phyloP scores from a whole-genome alignment of 2,888 invertebrate species.

The Tipula helvola region DNA sequence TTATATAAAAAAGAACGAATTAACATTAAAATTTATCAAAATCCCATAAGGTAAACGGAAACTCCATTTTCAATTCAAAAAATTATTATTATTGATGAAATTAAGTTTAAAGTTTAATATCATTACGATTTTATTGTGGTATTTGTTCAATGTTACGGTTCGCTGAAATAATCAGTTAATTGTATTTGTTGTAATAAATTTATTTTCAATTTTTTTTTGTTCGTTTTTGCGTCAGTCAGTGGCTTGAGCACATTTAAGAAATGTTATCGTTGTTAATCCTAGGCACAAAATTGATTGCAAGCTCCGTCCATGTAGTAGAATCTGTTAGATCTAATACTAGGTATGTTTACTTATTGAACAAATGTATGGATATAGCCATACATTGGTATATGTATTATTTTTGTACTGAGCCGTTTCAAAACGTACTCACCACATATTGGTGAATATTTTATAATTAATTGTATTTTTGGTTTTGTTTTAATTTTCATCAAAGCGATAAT shows the following conservation, averaged over 20 bases:
- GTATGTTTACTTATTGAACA: no score
- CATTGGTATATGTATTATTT: no score
- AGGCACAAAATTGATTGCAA: no score
- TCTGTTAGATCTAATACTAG: no score
- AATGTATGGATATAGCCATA: no score
- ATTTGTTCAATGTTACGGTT: background rate
- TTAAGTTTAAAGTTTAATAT: background rate
- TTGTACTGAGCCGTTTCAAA: no score
- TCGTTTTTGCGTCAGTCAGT: background rate
- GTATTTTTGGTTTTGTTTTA: no score
- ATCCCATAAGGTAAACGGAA: background rate
- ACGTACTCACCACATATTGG: no score
- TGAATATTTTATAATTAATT: no score
- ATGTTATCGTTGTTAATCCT: no score
- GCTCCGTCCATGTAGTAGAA: no score
- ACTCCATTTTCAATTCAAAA: background rate
- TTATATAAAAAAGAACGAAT: background rate
- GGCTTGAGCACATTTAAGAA: background rate
- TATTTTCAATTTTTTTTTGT: background rate
- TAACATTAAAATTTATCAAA: background rate
- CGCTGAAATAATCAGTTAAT: background rate
- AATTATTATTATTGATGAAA: background rate
- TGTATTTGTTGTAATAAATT: background rate
- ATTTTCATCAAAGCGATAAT: no score
- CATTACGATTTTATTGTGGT: background rate